Conservation (phyloP, 2,113 vertebrate genomes). For the Danionella cerebrum region DNA sequence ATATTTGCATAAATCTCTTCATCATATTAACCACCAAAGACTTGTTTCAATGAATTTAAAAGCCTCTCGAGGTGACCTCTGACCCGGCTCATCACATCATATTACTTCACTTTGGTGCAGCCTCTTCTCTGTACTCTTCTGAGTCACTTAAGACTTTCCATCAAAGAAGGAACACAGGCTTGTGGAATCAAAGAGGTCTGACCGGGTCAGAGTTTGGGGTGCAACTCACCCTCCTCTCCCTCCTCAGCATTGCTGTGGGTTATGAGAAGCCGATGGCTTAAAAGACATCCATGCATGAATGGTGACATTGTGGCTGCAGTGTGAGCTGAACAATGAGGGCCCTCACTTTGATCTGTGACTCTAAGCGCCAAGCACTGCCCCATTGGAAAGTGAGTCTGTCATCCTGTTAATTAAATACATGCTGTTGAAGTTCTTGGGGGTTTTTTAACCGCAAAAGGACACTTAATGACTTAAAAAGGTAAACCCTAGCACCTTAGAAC, state of each 20-base stretch:
- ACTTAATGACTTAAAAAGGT: no score
- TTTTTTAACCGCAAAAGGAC: no score
- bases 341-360: conserved; percentile 40
- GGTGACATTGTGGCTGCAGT: conserved; percentile 48
- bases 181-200: conserved; percentile 46
- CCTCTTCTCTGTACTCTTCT: conserved; percentile 19
- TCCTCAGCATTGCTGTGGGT: conserved; percentile 13
- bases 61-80: conserved; percentile 48
- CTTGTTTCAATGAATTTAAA: conserved; percentile 18
- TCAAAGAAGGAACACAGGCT: conserved; percentile 52
- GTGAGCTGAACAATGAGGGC: conserved; percentile 37
- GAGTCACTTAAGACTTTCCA: conserved; percentile 37
- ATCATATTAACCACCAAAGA: neutral
- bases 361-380: conserved; percentile 5
- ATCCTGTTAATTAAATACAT: neutral
- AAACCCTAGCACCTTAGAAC: no score
- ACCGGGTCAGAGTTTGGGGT: conserved; percentile 46
- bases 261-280: neutral
- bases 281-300: conserved; percentile 41
- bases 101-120: conserved; percentile 34
- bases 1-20: neutral
- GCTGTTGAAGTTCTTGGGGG: no score
- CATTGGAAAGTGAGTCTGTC: neutral
- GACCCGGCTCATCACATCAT: conserved; percentile 61
- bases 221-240: conserved; percentile 42